Evolutionary conservation across 2,888 invertebrate species (phyloP), one percentile per base, ranked within the genome.

Genomic region (Eilema griseolum): DNA sequence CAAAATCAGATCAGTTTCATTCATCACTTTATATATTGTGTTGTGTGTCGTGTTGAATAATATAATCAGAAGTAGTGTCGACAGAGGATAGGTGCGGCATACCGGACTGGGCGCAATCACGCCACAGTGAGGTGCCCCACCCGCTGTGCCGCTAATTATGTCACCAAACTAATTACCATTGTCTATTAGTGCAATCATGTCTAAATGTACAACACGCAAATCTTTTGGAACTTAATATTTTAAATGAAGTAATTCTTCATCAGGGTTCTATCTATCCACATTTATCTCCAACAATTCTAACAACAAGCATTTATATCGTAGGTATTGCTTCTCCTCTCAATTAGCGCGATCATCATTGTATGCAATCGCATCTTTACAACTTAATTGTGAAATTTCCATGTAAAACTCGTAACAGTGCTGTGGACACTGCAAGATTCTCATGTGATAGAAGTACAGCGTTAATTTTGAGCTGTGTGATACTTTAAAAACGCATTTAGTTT

Each of bases 71-170:
- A 79, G 72, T 79, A 75, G 78, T 74, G 76, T 76, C 75, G 64
- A 67, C 68, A 70, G 68, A 80, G 89, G 88, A 73, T 89, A 87
- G 92, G 89, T 82, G 81, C 78, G 83, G 78, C 71, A 59, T 66
- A 56, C 77, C 72, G 73, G 71, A 88, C 89, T 84, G 83, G 86
- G 83, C 90, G 81, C 88, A 93, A 93, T 94, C 94, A 94, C 94
- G 94, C 92, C 90, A 93, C 85, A 61, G 67, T 23, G 33, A 46
- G 31, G 69, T 75, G 73, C 90, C 92, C 88, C 92, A 83, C 93
- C 93, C 90, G 69, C 57, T 74, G 23, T 33, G 61, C 68, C 74
- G 81, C 86, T 90, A 89, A 92, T 91, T 92, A 90, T 91, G 87
- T 87, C 87, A 88, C 88, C 82, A 72, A 80, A 80, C 71, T 79